phyloP scores from a whole-genome alignment of 2,113 vertebrate genomes.

The human region DNA sequence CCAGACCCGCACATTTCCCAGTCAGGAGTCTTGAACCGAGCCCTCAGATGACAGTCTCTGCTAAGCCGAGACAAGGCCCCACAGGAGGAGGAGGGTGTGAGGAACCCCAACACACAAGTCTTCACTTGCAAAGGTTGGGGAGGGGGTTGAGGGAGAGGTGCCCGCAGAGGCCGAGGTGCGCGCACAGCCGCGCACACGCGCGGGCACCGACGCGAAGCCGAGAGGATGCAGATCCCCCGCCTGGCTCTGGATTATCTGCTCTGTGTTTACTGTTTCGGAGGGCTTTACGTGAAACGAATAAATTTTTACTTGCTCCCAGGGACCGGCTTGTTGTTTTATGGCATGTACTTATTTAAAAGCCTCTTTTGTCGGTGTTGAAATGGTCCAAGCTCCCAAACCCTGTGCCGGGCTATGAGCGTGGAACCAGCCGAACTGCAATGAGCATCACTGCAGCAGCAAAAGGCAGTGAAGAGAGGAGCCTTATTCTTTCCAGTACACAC shows the following conservation, averaged over 20 bases:
- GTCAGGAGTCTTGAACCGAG: background rate
- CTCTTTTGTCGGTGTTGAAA: constrained; percentile 60
- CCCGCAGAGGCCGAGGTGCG: background rate
- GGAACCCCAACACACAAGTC: background rate
- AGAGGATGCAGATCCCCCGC: background rate
- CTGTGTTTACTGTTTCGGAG: constrained; percentile 45
- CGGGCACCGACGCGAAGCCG: background rate
- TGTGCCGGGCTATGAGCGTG: background rate
- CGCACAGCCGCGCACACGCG: background rate
- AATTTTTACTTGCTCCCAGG: constrained; percentile 69
- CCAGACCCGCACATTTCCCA: background rate
- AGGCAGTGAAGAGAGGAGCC: background rate
- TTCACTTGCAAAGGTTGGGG: background rate
- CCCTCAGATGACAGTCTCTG: background rate
- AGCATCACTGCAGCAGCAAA: background rate
- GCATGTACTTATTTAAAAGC: constrained; percentile 59
- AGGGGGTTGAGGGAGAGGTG: background rate
- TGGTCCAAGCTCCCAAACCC: constrained; percentile 62
- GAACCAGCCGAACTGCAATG: background rate
- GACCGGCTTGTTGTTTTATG: constrained; percentile 72
- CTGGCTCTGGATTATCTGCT: constrained; percentile 37
- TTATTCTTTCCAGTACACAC: background rate
- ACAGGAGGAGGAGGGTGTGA: background rate
- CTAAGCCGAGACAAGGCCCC: background rate
- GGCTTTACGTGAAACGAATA: constrained; percentile 62